Evolutionary conservation across 2,113 vertebrate species (phyloP).

Genomic region (Tylochromis polylepis): DNA sequence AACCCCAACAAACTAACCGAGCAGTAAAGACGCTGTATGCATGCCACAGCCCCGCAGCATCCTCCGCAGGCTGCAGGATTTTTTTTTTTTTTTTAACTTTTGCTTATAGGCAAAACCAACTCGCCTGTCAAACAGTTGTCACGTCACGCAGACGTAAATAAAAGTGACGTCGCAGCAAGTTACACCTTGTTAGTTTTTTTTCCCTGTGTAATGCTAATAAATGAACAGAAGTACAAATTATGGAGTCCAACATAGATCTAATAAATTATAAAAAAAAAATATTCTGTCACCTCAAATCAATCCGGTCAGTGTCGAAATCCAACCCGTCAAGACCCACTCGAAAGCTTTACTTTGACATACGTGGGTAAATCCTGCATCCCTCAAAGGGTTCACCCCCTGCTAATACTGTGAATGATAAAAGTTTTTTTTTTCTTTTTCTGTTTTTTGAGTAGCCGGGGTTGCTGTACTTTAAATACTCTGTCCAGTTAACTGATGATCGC

Average conservation of each 20-base stretch:
- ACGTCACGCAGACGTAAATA: slow-evolving; percentile 84
- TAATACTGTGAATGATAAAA: not conserved
- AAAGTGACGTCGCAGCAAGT: slow-evolving; percentile 84
- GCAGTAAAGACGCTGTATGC: not conserved
- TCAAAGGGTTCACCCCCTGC: not conserved
- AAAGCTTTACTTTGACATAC: not conserved
- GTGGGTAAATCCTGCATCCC: not conserved
- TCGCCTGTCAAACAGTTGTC: slow-evolving; percentile 50
- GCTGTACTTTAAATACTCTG: not conserved
- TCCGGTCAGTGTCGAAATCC: slow-evolving; percentile 70
- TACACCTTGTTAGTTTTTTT: slow-evolving; percentile 87
- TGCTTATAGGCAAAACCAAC: not conserved
- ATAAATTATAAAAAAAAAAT: slow-evolving; percentile 72
- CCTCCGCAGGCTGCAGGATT: not conserved
- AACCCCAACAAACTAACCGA: slow-evolving; percentile 3
- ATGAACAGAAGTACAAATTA: slow-evolving; percentile 87
- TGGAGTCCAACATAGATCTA: slow-evolving; percentile 74
- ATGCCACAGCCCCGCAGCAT: slow-evolving; percentile 4
- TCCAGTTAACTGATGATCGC: not conserved
- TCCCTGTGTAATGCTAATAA: slow-evolving; percentile 76
- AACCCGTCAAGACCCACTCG: slow-evolving; percentile 73
- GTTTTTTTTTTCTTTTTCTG: not conserved
- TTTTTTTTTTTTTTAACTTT: not conserved
- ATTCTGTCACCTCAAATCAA: slow-evolving; percentile 90
- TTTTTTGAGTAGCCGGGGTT: not conserved